A percentile compares a stretch with the other conserved stretches of the same genome.
Evolutionary conservation across 1,140 invertebrate species (phyloP).

Genomic region (Galleria mellonella): DNA sequence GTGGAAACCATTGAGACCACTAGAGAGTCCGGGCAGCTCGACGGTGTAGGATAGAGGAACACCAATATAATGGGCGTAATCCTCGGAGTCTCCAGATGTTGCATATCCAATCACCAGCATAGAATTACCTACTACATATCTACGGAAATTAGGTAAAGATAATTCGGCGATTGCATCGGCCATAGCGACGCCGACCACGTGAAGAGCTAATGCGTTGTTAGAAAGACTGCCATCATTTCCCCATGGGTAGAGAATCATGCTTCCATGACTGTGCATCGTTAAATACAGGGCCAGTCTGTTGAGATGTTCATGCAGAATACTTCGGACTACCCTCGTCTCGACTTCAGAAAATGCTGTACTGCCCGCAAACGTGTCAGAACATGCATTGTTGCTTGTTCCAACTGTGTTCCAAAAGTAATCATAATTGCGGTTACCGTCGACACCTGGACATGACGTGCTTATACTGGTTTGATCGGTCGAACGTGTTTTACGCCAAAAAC

Average conservation of each 20-base stretch:
- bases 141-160: not conserved
- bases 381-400: constrained; percentile 80
- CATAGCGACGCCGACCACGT: constrained; percentile 46
- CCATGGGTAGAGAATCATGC: constrained; percentile 78
- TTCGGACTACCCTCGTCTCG: constrained; percentile 77
- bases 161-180: constrained; percentile 43
- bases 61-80: constrained; percentile 50
- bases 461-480: constrained; percentile 5
- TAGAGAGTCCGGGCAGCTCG: constrained; percentile 7
- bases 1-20: constrained; percentile 12
- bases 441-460: constrained; percentile 51
- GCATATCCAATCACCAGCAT: constrained; percentile 66
- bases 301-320: constrained; percentile 66
- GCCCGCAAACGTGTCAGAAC: constrained; percentile 81
- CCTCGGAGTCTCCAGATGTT: constrained; percentile 30
- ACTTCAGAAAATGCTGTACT: constrained; percentile 80
- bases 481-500: constrained; percentile 55
- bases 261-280: constrained; percentile 77
- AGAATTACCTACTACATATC: constrained; percentile 21
- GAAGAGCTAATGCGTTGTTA: constrained; percentile 32
- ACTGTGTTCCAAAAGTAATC: constrained; percentile 75
- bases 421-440: constrained; percentile 76
- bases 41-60: constrained; percentile 26
- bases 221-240: constrained; percentile 69
- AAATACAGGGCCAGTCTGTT: constrained; percentile 75